Conservation (phyloP, 2,888 invertebrate species). For the Cryptus armator region DNA sequence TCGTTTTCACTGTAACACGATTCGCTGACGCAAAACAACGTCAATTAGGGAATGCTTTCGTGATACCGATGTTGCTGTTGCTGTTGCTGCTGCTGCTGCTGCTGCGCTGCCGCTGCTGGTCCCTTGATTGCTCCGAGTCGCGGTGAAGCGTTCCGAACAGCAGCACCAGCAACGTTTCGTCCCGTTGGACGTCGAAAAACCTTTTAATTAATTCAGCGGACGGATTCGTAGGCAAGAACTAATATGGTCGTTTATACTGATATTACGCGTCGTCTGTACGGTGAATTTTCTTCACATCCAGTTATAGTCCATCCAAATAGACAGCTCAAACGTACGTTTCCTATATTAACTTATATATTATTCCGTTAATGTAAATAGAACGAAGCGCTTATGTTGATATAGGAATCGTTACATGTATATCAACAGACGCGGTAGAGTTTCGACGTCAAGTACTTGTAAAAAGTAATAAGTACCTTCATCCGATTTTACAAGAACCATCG, state of each 20-base stretch:
- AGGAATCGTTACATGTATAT: too few relatives aligned
- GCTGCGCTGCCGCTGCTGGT: conserved; percentile 54
- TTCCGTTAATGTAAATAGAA: background rate
- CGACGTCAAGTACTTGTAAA: too few relatives aligned
- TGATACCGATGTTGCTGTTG: conserved; percentile 72
- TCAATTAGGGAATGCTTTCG: conserved; percentile 75
- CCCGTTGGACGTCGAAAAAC: conserved; percentile 69
- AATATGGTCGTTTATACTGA: conserved; percentile 72
- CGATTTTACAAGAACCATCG: too few relatives aligned
- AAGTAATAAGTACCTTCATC: too few relatives aligned
- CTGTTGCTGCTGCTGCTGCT: conserved; percentile 61
- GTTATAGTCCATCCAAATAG: background rate
- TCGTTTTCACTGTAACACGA: conserved; percentile 7
- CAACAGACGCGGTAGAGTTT: too few relatives aligned
- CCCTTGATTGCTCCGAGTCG: conserved; percentile 56
- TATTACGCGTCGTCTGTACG: conserved; percentile 64
- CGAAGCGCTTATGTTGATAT: background rate
- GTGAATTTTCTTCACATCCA: background rate
- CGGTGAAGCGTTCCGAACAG: conserved; percentile 62
- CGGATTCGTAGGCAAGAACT: conserved; percentile 73
- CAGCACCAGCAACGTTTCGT: conserved; percentile 4
- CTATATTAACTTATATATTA: background rate
- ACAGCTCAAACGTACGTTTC: background rate
- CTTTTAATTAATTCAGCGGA: conserved; percentile 78
- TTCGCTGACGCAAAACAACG: conserved; percentile 74